Conservation (phyloP, 2,888 invertebrate species). For the Acronicta alni region DNA sequence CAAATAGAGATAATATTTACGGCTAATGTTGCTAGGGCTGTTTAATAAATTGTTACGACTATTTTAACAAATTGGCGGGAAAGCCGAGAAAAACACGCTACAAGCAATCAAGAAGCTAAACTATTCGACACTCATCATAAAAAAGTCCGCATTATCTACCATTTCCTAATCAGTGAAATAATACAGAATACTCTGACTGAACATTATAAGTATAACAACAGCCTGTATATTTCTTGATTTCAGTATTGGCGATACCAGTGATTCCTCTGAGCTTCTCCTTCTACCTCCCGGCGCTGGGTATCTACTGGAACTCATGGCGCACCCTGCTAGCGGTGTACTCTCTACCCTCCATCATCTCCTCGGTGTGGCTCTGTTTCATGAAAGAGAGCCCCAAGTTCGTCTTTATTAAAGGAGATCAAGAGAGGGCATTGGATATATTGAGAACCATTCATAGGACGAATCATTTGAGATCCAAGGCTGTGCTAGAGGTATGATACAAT, state of each 20-base stretch:
- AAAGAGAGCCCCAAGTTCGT: conserved; percentile 94
- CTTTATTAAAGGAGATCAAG: conserved; percentile 88
- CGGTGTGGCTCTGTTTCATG: conserved; percentile 86
- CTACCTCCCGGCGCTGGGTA: conserved; percentile 73
- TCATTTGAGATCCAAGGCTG: conserved; percentile 56
- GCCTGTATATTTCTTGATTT: conserved; percentile 34
- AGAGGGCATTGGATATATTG: conserved; percentile 86
- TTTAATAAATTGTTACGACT: too few relatives aligned
- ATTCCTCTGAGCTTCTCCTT: conserved; percentile 87
- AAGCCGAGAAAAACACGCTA: too few relatives aligned
- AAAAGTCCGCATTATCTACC: too few relatives aligned
- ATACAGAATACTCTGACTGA: too few relatives aligned
- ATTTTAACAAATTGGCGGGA: too few relatives aligned
- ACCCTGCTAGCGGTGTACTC: conserved; percentile 91
- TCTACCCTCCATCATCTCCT: conserved; percentile 89
- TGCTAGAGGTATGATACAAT: conserved; percentile 62
- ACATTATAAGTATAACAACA: too few relatives aligned
- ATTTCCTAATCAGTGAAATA: too few relatives aligned
- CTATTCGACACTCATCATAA: too few relatives aligned
- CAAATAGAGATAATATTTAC: too few relatives aligned
- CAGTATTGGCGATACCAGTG: conserved; percentile 91
- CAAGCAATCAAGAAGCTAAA: too few relatives aligned
- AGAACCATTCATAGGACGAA: conserved; percentile 73
- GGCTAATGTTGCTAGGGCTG: too few relatives aligned
- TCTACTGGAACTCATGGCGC: conserved; percentile 92